These are phyloP conservation scores for Cyprinella venusta DNA, from an alignment of 2,797 vertebrate species.

Conservation along the genomic window DNA sequence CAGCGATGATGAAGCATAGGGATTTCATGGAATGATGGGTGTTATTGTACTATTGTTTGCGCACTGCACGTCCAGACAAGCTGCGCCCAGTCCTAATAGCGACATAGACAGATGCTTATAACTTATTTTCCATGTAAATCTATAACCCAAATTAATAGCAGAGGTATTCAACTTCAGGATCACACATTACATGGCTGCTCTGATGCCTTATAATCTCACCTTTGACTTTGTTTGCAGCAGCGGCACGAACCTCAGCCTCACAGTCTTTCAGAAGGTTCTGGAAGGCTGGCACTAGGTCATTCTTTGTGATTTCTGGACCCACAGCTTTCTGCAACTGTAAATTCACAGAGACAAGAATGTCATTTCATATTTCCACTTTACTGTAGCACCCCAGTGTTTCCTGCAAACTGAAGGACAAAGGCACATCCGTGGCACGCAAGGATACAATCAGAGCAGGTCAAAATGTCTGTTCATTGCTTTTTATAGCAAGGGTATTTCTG, in stretches of 20 bases:
- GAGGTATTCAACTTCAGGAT: neutral
- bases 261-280: slow-evolving; percentile 88
- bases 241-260: slow-evolving; percentile 86
- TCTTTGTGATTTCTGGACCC: slow-evolving; percentile 87
- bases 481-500: neutral
- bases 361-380: slow-evolving; percentile 17
- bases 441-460: neutral
- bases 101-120: neutral
- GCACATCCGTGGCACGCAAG: neutral
- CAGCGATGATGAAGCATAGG: too few species aligned
- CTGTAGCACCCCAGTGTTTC: neutral
- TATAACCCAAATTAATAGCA: neutral
- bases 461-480: neutral
- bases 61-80: too few species aligned
- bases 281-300: slow-evolving; percentile 86
- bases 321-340: slow-evolving; percentile 85
- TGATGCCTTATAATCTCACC: slow-evolving; percentile 69
- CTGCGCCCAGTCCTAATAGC: neutral
- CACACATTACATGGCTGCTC: neutral
- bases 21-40: too few species aligned
- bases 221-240: slow-evolving; percentile 90
- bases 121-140: neutral
- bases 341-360: slow-evolving; percentile 27
- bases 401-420: slow-evolving; percentile 13
- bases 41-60: too few species aligned